A percentile compares a stretch with the other conserved stretches of the same genome.
phyloP scores from a whole-genome alignment of 2,797 vertebrate species.

The Tauraco hartlaubi region DNA sequence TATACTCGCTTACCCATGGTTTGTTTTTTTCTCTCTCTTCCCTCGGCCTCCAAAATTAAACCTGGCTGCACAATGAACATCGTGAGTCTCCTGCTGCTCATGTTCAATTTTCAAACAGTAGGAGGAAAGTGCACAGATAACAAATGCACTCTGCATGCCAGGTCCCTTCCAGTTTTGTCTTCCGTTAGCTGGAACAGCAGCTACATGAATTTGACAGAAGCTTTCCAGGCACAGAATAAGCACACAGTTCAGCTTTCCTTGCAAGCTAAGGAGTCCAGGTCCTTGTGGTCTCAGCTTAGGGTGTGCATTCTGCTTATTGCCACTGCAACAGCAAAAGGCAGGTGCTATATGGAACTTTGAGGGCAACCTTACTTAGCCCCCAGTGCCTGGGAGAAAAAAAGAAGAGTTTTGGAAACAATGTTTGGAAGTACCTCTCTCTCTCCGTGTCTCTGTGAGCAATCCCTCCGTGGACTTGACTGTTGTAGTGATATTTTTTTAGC shows the following conservation, averaged over 20 bases:
- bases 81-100: slow-evolving; percentile 68
- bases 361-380: not conserved
- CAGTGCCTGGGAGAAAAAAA: not conserved
- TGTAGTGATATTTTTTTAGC: not conserved
- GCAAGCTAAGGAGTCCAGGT: not conserved
- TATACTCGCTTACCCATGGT: slow-evolving; percentile 18
- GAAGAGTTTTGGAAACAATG: not conserved
- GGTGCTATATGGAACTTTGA: not conserved
- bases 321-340: not conserved
- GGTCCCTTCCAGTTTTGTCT: slow-evolving; percentile 65
- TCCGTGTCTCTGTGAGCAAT: not conserved
- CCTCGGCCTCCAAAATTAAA: slow-evolving; percentile 71
- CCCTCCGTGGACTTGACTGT: not conserved
- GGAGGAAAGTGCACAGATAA: slow-evolving; percentile 74
- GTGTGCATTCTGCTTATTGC: not conserved
- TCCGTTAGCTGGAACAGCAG: slow-evolving; percentile 27
- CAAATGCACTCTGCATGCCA: slow-evolving; percentile 53
- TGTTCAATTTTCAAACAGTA: slow-evolving; percentile 79
- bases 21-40: not conserved
- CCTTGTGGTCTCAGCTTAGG: not conserved
- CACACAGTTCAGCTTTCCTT: not conserved
- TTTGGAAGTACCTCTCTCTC: not conserved
- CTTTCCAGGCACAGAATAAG: slow-evolving; percentile 25
- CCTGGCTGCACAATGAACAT: slow-evolving; percentile 71
- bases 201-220: slow-evolving; percentile 29